Evolutionary conservation across 2,113 vertebrate species (phyloP).

Genomic region (Phalacrocorax carbo): DNA sequence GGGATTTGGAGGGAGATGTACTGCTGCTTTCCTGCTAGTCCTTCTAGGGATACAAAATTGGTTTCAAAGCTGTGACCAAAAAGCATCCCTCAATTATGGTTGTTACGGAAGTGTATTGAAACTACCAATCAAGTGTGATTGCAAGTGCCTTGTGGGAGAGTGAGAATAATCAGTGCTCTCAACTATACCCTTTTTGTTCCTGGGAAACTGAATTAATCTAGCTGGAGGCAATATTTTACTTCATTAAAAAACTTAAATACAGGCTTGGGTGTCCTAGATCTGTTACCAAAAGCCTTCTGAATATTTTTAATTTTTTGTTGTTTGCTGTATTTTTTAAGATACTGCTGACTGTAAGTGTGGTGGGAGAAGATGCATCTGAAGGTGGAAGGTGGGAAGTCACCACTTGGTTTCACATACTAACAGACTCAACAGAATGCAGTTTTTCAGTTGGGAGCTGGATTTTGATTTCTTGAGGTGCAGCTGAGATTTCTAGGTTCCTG

Average conservation of each 20-base stretch:
- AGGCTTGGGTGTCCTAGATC: not conserved
- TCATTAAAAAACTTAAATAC: not conserved
- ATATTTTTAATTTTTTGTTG: not conserved
- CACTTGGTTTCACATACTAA: not conserved
- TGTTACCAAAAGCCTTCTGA: not conserved
- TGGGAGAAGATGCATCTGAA: not conserved
- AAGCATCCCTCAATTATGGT: not conserved
- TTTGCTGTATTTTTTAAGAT: not conserved
- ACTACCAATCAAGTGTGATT: not conserved
- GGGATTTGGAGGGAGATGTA: not conserved
- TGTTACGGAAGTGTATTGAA: not conserved
- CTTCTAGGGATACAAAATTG: not conserved
- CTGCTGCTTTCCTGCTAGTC: not conserved
- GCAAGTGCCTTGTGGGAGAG: not conserved
- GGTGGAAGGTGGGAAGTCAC: not conserved
- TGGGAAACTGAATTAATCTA: not conserved
- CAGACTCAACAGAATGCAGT: not conserved
- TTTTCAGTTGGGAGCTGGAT: not conserved
- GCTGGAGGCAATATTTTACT: not conserved
- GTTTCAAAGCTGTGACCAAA: not conserved
- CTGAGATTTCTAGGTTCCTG: not conserved
- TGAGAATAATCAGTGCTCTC: not conserved
- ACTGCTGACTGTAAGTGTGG: not conserved
- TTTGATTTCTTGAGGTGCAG: not conserved
- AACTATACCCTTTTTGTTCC: not conserved